Evolutionary conservation across 2,888 invertebrate species (phyloP).

Genomic region (Cactoblastis cactorum): DNA sequence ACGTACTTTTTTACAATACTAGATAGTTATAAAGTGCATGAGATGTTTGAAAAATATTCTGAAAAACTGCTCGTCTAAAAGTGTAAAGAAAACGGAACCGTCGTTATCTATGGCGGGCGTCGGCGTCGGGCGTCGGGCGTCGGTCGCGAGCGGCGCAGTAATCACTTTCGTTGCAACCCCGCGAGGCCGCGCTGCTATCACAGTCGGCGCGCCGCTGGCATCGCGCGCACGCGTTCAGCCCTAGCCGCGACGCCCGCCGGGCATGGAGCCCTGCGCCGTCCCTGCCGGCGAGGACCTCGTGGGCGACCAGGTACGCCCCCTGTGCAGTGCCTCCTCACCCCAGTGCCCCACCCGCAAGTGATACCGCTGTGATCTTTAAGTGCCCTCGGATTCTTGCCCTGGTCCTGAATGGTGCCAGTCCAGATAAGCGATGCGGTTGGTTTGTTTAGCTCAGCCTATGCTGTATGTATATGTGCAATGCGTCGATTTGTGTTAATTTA

Average conservation of each 20-base stretch:
- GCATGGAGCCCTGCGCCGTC: slow-evolving; percentile 74
- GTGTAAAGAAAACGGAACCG: not conserved
- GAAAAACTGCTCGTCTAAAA: too few species aligned
- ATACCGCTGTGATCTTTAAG: slow-evolving; percentile 6
- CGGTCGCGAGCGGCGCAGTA: slow-evolving; percentile 43
- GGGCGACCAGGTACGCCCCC: slow-evolving; percentile 71
- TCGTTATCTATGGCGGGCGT: slow-evolving; percentile 33
- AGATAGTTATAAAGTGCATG: too few species aligned
- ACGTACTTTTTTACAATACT: too few species aligned
- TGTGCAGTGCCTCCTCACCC: not conserved
- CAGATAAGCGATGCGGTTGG: slow-evolving; percentile 11
- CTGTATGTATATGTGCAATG: not conserved
- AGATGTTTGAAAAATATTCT: too few species aligned
- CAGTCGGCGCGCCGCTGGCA: slow-evolving; percentile 35
- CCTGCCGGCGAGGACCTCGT: slow-evolving; percentile 71
- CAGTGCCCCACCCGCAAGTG: slow-evolving; percentile 10
- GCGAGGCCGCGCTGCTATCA: slow-evolving; percentile 40
- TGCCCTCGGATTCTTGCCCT: slow-evolving; percentile 7
- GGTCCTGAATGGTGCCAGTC: slow-evolving; percentile 9
- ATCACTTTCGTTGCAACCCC: slow-evolving; percentile 75
- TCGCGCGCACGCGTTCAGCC: slow-evolving; percentile 24
- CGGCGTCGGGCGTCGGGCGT: too few species aligned
- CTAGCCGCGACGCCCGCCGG: slow-evolving; percentile 54
- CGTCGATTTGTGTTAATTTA: not conserved
- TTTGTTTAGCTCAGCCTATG: slow-evolving; percentile 1